Evolutionary conservation across 2,888 invertebrate species (phyloP), one percentile per base, ranked within the genome.

Genomic region (Parnassius mnemosyne): DNA sequence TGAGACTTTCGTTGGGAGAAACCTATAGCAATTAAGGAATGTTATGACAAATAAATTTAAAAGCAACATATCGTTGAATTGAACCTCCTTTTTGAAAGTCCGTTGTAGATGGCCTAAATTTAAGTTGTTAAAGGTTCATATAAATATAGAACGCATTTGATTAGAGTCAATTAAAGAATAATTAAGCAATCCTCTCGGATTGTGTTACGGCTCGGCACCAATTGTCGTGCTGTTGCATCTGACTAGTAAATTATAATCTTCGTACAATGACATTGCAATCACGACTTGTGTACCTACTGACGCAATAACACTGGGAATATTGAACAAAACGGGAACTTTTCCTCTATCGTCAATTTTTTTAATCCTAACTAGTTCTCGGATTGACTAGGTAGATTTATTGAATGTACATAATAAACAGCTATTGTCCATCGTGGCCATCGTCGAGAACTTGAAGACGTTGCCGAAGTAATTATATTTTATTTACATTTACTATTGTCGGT

Each of bases 91-190:
- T 34, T 34, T 34, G 34, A 34, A 34, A 34, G 34, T 34, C 34
- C 3, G 34, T 34, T 34, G 7, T 34, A 34, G 7, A 34, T 34
- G 34, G 34, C 3, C 34, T 34, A 34, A 34, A 34, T 34, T 69
- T 73, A 80, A 79, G 80, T 87, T 81, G 78, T 88, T 86, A 84
- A 85, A 84, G 83, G 83, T 86, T 87, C 83, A 86, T 87, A 88
- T 89, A 88, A 87, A 91, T 87, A 87, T 89, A 88, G 88, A 87
- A 89, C 88, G 84, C 87, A 85, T 87, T 89, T 87, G 88, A 90
- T 91, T 90, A 91, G 76, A 86, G 80, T 76, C 89, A 90, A 89
- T 90, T 90, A 89, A 89, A 79, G 80, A 81, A 79, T 84, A 88
- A 89, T 90, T 89, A 88, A 81, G 81, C 80, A 79, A 43, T 47